Percentiles rank a stretch among this genome's conserved stretches.
Conservation (phyloP, 1,140 invertebrate genomes). For the Gerris buenoi region DNA sequence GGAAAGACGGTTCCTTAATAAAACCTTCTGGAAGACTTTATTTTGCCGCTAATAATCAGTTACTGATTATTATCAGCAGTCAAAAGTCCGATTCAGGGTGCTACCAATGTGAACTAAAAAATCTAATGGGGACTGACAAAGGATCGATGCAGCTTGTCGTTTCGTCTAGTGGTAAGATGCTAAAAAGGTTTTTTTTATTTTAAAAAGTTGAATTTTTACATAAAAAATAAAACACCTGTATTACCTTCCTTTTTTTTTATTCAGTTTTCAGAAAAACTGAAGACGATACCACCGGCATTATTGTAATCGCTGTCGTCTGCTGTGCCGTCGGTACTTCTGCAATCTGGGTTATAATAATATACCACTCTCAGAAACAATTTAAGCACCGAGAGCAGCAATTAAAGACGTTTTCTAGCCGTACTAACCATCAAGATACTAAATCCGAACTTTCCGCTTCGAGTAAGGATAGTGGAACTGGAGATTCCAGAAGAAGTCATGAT, state of each 20-base stretch:
- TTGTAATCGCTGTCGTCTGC: conserved; percentile 76
- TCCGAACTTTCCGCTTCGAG: conserved; percentile 36
- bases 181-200: background rate
- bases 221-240: background rate
- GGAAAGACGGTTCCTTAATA: conserved; percentile 63
- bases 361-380: conserved; percentile 53
- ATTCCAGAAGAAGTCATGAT: conserved; percentile 41
- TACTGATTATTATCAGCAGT: conserved; percentile 72
- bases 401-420: background rate
- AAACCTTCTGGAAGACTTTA: conserved; percentile 49
- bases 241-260: conserved; percentile 2
- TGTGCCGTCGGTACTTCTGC: conserved; percentile 78
- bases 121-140: conserved; percentile 54
- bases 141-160: conserved; percentile 39
- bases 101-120: conserved; percentile 79
- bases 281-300: conserved; percentile 60
- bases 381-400: background rate
- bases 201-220: too few species aligned
- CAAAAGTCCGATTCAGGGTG: conserved; percentile 57
- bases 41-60: conserved; percentile 68
- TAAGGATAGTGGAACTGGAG: conserved; percentile 43
- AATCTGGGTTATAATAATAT: conserved; percentile 83
- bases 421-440: conserved; percentile 28
- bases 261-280: conserved; percentile 14
- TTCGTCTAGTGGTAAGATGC: conserved; percentile 34